A percentile compares a stretch with the other conserved stretches of the same genome.
Conservation (phyloP, 2,113 vertebrate species). For the Rhinichthys klamathensis region DNA sequence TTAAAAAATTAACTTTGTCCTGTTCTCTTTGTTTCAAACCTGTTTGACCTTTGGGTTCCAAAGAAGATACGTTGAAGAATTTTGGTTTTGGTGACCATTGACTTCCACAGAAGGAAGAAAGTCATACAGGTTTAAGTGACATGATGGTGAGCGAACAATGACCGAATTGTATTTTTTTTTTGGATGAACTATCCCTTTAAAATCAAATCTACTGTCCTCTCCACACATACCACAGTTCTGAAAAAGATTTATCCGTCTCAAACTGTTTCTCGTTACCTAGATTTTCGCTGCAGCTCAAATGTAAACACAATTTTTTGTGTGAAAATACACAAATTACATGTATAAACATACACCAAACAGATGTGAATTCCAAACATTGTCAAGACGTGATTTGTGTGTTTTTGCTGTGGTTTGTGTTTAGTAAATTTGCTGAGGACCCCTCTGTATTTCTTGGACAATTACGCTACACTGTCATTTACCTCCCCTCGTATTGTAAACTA, state of each 20-base stretch:
- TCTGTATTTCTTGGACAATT: constrained; percentile 52
- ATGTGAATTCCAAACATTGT: constrained; percentile 54
- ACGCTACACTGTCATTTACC: constrained; percentile 46
- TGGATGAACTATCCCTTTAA: not conserved
- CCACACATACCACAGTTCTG: not conserved
- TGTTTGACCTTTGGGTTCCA: not conserved
- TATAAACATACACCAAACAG: constrained; percentile 57
- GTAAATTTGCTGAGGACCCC: constrained; percentile 47
- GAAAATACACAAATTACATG: constrained; percentile 63
- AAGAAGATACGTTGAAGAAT: not conserved
- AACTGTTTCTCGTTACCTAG: constrained; percentile 53
- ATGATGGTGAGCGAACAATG: not conserved
- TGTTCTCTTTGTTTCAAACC: not conserved
- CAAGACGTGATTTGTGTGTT: constrained; percentile 52
- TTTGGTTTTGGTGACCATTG: not conserved
- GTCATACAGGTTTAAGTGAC: not conserved
- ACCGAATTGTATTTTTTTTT: not conserved
- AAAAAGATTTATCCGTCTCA: constrained; percentile 52
- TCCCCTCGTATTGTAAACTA: constrained; percentile 40
- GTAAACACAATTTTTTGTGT: constrained; percentile 56
- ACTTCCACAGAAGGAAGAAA: not conserved
- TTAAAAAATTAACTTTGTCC: not conserved
- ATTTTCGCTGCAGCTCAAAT: constrained; percentile 52
- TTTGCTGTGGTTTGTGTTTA: constrained; percentile 57
- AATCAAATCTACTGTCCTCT: not conserved